Evolutionary conservation across 1,140 invertebrate genomes (phyloP), one percentile per base, ranked within the genome.

Genomic region (Pachypsylla venusta): DNA sequence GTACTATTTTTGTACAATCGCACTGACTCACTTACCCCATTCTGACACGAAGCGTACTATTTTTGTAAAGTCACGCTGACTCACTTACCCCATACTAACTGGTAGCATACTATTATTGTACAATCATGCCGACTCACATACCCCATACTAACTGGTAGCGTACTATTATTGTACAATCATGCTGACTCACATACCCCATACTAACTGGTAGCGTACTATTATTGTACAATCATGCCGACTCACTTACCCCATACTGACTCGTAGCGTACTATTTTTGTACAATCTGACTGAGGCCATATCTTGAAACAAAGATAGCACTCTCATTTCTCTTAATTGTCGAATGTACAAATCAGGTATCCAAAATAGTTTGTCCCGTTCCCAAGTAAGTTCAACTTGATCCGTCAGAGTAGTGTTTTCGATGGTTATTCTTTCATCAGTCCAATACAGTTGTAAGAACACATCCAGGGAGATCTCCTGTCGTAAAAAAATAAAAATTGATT

Each of bases 331-430:
- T 25, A 79, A 66, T 64, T 79, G 77, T 64, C 76, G 70, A 65
- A 79, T 79, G 68, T 78, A 79, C n/a, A 79, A 70, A 66, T 79
- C 77, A 53, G 77, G 77, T 42, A 76, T 63, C 70, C 69, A 79
- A 62, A 79, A 75, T 26, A 60, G 58, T 22, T 67, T 61, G 5
- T 69, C 64, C 42, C 64, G 63, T 16, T 66, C 64, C 68, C 68
- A 70, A 10, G 67, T 68, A 12, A 70, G 58, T 27, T 69, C 68
- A 1, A 69, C 57, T 20, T 67, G 64, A 19, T 64, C 66, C 1
- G 58, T 42, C 7, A 30, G 48, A 1, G 71, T 64, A 58, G 68
- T 66, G 20, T 72, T 70, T 5, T 68, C 65, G 10, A 75, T 69
- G 25, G 72, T 70, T 28, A 79, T 70, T 26, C 77, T 64, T 4